These are phyloP conservation scores for Himantopus leucocephalus DNA, from an alignment of 2,113 vertebrate species.

Conservation along the genomic window DNA sequence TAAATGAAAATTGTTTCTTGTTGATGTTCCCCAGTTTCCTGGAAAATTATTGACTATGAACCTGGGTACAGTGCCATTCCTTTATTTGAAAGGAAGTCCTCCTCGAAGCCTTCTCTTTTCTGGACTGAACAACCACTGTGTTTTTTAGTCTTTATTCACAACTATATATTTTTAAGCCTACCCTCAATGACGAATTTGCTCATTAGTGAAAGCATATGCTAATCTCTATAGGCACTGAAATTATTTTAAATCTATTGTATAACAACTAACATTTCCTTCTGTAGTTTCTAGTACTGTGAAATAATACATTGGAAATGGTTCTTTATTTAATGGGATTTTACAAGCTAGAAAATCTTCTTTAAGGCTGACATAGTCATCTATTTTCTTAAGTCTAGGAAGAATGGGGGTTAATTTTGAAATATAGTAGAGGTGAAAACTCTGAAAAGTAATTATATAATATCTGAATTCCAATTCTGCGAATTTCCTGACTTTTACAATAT, in stretches of 20 bases:
- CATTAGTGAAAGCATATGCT: neutral
- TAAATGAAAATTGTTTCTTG: neutral
- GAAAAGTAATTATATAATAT: neutral
- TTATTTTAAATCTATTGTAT: neutral
- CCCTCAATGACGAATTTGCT: neutral
- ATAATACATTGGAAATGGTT: neutral
- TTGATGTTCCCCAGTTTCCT: neutral
- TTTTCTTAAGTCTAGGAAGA: neutral
- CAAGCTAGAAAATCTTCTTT: neutral
- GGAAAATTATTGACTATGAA: neutral
- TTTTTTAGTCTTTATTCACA: neutral
- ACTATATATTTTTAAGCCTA: neutral
- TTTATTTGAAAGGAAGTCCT: neutral
- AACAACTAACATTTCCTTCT: neutral
- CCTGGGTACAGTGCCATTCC: neutral
- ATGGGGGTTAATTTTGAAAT: neutral
- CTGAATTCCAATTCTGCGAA: neutral
- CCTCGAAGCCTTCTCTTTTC: neutral
- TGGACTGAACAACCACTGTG: fast-evolving
- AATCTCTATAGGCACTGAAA: neutral
- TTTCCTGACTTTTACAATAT: neutral
- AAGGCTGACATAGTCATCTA: neutral
- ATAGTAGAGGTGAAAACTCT: neutral
- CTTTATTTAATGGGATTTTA: neutral
- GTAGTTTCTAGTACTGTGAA: neutral